phyloP scores from a whole-genome alignment of 2,113 vertebrate genomes.

The Nibea albiflora region DNA sequence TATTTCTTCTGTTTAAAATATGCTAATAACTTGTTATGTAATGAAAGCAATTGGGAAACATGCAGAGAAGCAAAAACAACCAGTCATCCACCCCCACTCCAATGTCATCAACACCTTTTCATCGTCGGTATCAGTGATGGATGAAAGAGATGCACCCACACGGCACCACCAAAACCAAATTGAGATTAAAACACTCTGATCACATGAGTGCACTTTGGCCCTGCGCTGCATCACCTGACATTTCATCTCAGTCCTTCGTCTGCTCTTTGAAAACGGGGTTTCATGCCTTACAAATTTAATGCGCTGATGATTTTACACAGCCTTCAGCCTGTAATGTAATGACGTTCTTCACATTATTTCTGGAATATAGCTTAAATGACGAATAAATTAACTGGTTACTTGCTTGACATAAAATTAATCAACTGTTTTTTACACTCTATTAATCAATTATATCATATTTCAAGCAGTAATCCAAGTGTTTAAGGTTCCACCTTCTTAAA shows the following conservation, averaged over 20 bases:
- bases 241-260: not conserved
- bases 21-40: not conserved
- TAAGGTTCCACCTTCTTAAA: not conserved
- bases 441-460: not conserved
- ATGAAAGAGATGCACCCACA: not conserved
- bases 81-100: not conserved
- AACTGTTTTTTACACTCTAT: no score
- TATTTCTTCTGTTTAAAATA: not conserved
- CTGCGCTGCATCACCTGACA: constrained; percentile 22
- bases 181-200: constrained; percentile 30
- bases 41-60: not conserved
- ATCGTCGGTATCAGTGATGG: constrained; percentile 1
- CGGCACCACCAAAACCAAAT: constrained; percentile 6
- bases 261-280: not conserved
- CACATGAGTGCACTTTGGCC: constrained; percentile 33
- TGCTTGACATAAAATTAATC: not conserved
- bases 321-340: not conserved
- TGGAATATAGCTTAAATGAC: not conserved
- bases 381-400: not conserved
- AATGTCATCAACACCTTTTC: not conserved
- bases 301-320: not conserved
- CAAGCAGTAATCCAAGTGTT: not conserved
- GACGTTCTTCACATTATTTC: not conserved
- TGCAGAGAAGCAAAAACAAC: not conserved
- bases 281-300: not conserved